Base-by-base conservation (phyloP, 2,888 invertebrate species). In the Eupithecia centaureata region DNA sequence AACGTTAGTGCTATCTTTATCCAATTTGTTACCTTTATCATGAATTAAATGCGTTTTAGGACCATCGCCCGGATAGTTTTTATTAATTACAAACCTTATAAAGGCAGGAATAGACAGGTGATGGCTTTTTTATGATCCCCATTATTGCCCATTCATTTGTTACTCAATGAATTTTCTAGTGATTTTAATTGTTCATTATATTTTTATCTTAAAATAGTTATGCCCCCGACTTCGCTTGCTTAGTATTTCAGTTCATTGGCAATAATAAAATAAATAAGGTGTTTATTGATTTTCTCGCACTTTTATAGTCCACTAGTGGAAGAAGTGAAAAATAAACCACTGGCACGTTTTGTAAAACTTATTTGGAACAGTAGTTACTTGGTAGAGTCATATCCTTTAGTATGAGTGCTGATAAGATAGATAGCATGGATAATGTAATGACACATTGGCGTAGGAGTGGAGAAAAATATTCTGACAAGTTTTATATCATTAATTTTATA, bases 1-100 rank as follows among this genome's bases (percentile, higher is more conserved):
- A 83, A 86, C 82, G 77, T 82, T 81, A 82, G 82, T 88, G 86
- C 90, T 92, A 93, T 93, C 93, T 92, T 87, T 89, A 92, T 92
- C 88, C 92, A 93, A 92, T 92, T 92, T 93, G 93, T 93, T 92
- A 92, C 91, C 92, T 90, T 91, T 92, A 93, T 92, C 93, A 89
- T 87, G 89, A 88, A 92, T 93, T 93, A 92, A 93, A 93, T 92
- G 92, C 91, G 88, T 93, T 92, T 92, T 91, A 91, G 87, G 84
- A 84, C 86, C 86, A 81, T 87, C 86, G 81, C 81, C 85, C 80
- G 84, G 78, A 82, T 85, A 79, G 81, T 84, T 30, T 57, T 91
- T 91, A 90, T 91, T 91, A 92, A 92, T 91, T 90, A 90, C 86
- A 80, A 83, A 74, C 78, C 78, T 79, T 82, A 85, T 84, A 85